Evolutionary conservation across 2,113 vertebrate genomes (phyloP).

Genomic region (Haliaeetus leucogaster): DNA sequence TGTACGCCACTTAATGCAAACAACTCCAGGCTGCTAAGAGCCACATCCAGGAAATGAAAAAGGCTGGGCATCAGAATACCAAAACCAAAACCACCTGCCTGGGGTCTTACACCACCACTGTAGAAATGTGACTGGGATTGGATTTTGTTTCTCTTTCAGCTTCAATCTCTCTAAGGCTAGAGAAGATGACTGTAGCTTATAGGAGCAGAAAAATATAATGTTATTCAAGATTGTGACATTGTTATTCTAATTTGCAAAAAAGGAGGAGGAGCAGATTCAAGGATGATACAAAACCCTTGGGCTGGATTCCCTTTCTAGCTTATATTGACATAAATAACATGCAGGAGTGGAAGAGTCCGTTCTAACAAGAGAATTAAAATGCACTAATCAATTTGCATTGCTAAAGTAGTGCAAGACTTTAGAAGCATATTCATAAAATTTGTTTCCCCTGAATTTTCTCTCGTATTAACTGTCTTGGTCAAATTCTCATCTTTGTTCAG

Average conservation of each 20-base stretch:
- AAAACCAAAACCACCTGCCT: neutral
- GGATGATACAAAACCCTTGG: neutral
- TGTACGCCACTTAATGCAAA: neutral
- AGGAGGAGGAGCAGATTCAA: neutral
- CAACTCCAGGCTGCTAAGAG: neutral
- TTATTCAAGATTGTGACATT: neutral
- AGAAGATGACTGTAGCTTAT: neutral
- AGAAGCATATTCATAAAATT: neutral
- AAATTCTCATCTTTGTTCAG: neutral
- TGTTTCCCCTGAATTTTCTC: neutral
- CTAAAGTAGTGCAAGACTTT: neutral
- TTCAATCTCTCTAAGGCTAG: neutral
- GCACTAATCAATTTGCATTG: neutral
- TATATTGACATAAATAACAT: neutral
- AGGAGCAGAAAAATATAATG: neutral
- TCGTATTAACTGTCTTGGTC: neutral
- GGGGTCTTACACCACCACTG: neutral
- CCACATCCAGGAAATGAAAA: neutral
- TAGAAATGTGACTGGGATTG: neutral
- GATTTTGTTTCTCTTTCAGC: neutral
- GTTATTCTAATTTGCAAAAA: neutral
- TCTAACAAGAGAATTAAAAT: neutral
- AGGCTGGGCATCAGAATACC: neutral
- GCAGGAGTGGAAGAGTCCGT: neutral
- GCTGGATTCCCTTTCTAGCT: neutral